Base-by-base conservation (phyloP, 2,888 invertebrate genomes). In the Sarcophaga variegata region DNA sequence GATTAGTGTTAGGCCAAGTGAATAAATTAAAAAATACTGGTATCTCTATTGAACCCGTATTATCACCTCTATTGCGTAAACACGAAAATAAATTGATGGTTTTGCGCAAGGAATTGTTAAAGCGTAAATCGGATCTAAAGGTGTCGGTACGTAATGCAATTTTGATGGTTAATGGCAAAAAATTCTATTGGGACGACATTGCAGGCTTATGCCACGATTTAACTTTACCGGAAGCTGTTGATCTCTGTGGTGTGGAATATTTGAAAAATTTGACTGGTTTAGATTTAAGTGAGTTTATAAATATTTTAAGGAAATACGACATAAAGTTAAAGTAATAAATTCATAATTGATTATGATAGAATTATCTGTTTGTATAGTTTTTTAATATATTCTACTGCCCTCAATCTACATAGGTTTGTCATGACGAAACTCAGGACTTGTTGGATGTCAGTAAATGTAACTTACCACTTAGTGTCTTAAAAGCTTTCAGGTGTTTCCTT, bases 131-230 rank as follows among this genome's bases (percentile, higher is more conserved):
- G 6, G 82, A 89, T 6, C 64, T 89, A 10, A 89, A 89, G 27
- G 87, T 89, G 12, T 27, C 83, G 10, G 88, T 89, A 11, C 86
- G 88, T 5, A 87, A 85, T 47, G 71, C 88, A 4, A 82, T 83
- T 4, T 66, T 89, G 22, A n/a, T 88, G 2, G 88, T 89, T 1
- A 83, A 85, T 63, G 88, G 88, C 14, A 88, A 88, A 70, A 67
- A 74, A 10, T 89, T 89, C 69, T 87, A 88, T 20, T 89, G 89
- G 89, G 89, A 89, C 70, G 89, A 88, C 22, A 78, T 86, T 5
- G 83, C 88, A 25, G 89, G 89, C 14, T 75, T 89, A n/a, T 89
- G 88, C 70, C 80, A 83, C 27, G 84, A 88, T 75, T 66, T 1
- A 4, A 14, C 54, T 54, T 54, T 17, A 5, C 12, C 80, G 10